Conservation (phyloP, 2,888 invertebrate genomes). For the Epinotia bilunana region DNA sequence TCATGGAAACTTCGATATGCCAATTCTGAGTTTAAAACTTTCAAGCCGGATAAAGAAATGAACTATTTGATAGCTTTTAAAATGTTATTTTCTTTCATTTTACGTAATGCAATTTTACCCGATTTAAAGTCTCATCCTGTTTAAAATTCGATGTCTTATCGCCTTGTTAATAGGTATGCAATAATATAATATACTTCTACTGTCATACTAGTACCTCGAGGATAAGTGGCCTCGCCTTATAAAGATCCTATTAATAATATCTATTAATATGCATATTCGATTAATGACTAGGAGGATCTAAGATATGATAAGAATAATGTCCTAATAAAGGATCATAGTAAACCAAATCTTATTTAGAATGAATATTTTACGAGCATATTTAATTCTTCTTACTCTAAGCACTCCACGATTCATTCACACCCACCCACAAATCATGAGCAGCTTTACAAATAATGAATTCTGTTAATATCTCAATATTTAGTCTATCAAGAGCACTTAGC, state of each 20-base stretch:
- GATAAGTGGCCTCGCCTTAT: background rate
- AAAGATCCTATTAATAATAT: background rate
- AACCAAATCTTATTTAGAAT: background rate
- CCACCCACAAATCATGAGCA: background rate
- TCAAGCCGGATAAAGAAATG: conserved; percentile 49
- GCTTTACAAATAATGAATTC: background rate
- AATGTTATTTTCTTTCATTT: conserved; percentile 26
- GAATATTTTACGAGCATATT: background rate
- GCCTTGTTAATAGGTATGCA: background rate
- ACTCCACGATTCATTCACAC: background rate
- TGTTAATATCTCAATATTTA: background rate
- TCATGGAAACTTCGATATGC: conserved; percentile 52
- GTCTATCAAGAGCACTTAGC: background rate
- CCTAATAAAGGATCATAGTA: background rate
- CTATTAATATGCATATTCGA: no score
- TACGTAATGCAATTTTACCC: conserved; percentile 7
- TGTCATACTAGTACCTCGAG: background rate
- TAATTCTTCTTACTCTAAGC: background rate
- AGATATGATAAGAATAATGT: background rate
- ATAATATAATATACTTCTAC: background rate
- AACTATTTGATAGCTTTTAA: conserved; percentile 40
- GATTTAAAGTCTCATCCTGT: conserved; percentile 1
- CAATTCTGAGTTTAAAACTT: conserved; percentile 53
- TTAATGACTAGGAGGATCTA: no score
- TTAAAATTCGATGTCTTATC: background rate